Base-by-base conservation (phyloP, 2,113 vertebrate species). In the cat (Felis catus) region DNA sequence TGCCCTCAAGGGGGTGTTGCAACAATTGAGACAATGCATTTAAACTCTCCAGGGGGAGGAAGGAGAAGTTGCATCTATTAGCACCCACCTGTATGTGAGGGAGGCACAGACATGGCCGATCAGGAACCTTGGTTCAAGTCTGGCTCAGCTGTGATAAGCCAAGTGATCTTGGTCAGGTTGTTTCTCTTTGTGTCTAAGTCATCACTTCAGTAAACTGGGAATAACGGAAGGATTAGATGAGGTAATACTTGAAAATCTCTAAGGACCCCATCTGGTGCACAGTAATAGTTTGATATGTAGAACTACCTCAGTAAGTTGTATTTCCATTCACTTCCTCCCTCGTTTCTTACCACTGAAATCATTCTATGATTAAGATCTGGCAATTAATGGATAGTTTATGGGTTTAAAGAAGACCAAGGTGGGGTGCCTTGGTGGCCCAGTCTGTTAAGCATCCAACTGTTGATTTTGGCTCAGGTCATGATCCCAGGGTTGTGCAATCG, bases 31-130 rank as follows among this genome's bases (percentile, higher is more conserved):
- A 89, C 21, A 8, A 6, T n/a, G 19, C 41, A 3, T 29, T 66
- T 51, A 73, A 89, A 74, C 29, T 39, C 58, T 71, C 51, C 41
- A 48, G 29, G 15, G 53, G 39, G 18, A 71, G 65, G 19, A 31
- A 33, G 23, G 79, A 25, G 23, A 25, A 31, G 14, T 13, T 41
- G 31, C 80, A 19, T 51, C 51, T 58, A 1, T 36, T 86, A 71
- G 68, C 25, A 55, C 33, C 61, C 23, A 8, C 39, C 61, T 4
- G 0, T 41, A 9, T 23, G 12, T 41, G 21, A 76, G 31, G 33
- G 48, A 53, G 11, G 51, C 5, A 1, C 16, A 16, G 31, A 55
- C 1, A 0, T 1, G 3, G n/a, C 19, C 10, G 68, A 10, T 70
- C 1, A 0, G 68, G 68, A 88, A 23, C 53, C 63, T 71, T n/a